These are phyloP conservation scores for Pachymerium ferrugineum DNA, from an alignment of 2,888 invertebrate species.

Conservation along the genomic window DNA sequence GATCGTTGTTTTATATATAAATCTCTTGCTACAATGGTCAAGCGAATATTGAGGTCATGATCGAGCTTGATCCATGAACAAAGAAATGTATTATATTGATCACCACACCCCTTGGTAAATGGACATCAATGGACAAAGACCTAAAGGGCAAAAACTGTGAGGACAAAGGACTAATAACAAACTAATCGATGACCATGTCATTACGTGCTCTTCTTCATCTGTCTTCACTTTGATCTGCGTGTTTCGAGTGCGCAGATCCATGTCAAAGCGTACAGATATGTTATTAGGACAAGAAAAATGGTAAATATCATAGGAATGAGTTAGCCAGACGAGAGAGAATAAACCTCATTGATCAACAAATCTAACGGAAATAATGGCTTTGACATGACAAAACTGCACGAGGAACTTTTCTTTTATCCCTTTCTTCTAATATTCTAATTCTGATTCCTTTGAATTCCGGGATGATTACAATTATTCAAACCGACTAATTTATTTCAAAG, in stretches of 20 bases:
- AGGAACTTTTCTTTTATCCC: not conserved
- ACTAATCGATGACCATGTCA: constrained; percentile 11
- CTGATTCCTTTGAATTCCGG: constrained; percentile 21
- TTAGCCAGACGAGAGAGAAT: not conserved
- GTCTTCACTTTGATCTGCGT: constrained; percentile 21
- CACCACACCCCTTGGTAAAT: not conserved
- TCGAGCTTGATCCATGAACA: not conserved
- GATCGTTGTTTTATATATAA: not conserved
- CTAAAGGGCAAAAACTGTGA: constrained; percentile 1
- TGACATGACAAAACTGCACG: not conserved
- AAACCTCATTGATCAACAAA: constrained; percentile 22
- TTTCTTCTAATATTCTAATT: constrained; percentile 12
- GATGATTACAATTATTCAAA: constrained; percentile 23
- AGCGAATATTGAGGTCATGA: constrained; percentile 15
- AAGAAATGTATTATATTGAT: constrained; percentile 4
- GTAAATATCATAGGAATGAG: constrained; percentile 9
- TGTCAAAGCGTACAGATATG: constrained; percentile 17
- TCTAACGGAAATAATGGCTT: constrained; percentile 15
- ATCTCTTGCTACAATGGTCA: not conserved
- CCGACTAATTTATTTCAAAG: constrained; percentile 9
- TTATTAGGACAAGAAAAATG: constrained; percentile 23
- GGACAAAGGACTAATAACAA: constrained; percentile 4
- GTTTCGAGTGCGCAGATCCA: too few relatives aligned
- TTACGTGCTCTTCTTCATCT: constrained; percentile 11
- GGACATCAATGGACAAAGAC: constrained; percentile 1